Conservation (phyloP, 2,113 vertebrate species). For the Marmota flaviventris region DNA sequence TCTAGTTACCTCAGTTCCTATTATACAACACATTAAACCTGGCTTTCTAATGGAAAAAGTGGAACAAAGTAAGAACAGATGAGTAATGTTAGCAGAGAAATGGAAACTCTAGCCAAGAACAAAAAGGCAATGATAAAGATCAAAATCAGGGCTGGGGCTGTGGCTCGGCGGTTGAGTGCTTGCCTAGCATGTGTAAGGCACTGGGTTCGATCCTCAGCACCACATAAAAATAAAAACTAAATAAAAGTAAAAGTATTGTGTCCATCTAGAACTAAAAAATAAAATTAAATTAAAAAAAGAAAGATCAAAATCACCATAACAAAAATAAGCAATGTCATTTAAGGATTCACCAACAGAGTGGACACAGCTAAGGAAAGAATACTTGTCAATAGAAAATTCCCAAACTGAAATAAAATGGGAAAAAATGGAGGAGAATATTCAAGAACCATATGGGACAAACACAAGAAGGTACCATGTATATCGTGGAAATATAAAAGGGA, state of each 20-base stretch:
- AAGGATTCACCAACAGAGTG: neutral
- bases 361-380: neutral
- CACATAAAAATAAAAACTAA: no score
- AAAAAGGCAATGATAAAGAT: neutral
- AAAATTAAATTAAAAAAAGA: no score
- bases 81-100: neutral
- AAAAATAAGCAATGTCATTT: neutral
- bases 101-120: neutral
- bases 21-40: neutral
- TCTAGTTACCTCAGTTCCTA: neutral
- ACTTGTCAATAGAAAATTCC: neutral
- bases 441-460: neutral
- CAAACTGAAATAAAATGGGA: neutral
- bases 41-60: neutral
- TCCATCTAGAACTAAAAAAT: no score
- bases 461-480: neutral
- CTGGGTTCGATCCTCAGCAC: no score
- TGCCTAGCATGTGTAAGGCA: no score
- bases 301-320: neutral
- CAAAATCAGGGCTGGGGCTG: neutral
- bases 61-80: neutral
- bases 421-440: neutral
- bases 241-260: no score
- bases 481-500: neutral
- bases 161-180: no score